Percentiles rank a stretch among this genome's conserved stretches.
phyloP scores from a whole-genome alignment of 1,140 invertebrate genomes.

The Drosophila parabipectinata region DNA sequence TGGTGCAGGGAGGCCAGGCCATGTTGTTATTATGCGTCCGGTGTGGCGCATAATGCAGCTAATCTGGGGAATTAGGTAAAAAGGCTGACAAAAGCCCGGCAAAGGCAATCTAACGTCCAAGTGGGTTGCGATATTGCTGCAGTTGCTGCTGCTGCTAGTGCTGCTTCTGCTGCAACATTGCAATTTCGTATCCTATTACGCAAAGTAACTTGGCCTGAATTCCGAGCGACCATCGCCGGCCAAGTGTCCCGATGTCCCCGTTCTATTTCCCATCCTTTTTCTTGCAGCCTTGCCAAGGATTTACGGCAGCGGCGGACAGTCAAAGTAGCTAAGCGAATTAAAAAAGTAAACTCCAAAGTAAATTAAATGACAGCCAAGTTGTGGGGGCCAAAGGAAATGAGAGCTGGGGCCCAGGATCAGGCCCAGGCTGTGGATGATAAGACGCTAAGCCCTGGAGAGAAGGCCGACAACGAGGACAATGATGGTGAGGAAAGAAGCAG shows the following conservation, averaged over 20 bases:
- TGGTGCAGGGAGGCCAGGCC: constrained; percentile 9
- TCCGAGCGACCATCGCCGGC: constrained; percentile 59
- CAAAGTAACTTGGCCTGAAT: constrained; percentile 66
- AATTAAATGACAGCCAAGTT: constrained; percentile 67
- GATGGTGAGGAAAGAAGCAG: constrained; percentile 20
- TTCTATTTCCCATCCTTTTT: constrained; percentile 11
- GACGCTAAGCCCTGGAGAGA: constrained; percentile 62
- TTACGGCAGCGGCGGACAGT: constrained; percentile 63
- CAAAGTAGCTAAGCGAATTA: constrained; percentile 81
- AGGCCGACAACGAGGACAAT: constrained; percentile 54
- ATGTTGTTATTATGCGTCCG: constrained; percentile 65
- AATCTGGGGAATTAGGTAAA: constrained; percentile 79
- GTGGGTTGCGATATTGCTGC: constrained; percentile 45
- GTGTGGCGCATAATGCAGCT: constrained; percentile 79
- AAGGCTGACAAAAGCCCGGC: constrained; percentile 75
- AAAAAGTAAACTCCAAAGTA: constrained; percentile 79
- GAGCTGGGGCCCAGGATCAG: constrained; percentile 23
- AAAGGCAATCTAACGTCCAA: constrained; percentile 41
- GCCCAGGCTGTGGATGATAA: constrained; percentile 53
- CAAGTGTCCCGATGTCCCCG: constrained; percentile 57
- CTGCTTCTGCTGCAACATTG: constrained; percentile 50
- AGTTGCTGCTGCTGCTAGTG: background rate
- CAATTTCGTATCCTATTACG: constrained; percentile 79
- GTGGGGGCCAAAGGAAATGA: constrained; percentile 29
- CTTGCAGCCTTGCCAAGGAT: constrained; percentile 52